Base-by-base conservation (phyloP, 2,888 invertebrate species). In the Sturmia bella region DNA sequence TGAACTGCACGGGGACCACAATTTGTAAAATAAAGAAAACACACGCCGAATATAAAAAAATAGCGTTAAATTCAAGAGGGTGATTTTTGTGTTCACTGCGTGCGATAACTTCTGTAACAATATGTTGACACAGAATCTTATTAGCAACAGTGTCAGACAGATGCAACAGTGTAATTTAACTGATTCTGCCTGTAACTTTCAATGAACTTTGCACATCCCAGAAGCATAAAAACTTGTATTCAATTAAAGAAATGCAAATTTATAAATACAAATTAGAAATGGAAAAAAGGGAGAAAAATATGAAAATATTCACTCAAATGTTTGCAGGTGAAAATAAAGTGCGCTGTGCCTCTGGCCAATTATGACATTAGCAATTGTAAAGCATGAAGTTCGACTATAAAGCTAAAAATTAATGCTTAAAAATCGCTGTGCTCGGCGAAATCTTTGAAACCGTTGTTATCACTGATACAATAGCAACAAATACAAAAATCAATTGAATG, bases 111-210 rank as follows among this genome's bases (percentile, higher is more conserved):
- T 86, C 86, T 86, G 86, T 86, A 86, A 87, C 89, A 89, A 89
- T 89, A 90, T 90, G 90, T 88, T 90, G 89, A 88, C 89, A 88
- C 87, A 87, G 87, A 87, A 86, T 85, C 84, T 81, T 84, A 84
- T 84, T 76, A 80, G 79, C 80, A 72, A 69, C 59, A 81, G 66
- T 72, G 70, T 79, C 41, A 48, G 63, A 50, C 43, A 27, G 66
- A 39, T 39, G 39, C 45, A 74, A 74, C 63, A 63, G 12, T 15
- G 17, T 21, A 54, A 32, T 59, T 69, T n/a, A 43, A 75, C 32
- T 59, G 21, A 52, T 13, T 70, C n/a, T n/a, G n/a, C 12, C 13
- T 37, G 45, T 73, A 68, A 69, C 63, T 77, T 66, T 52, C 39
- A 78, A 52, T 78, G 66, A 66, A 68, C 50, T 64, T 64, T 45